phyloP scores from a whole-genome alignment of 2,888 invertebrate genomes.

The Theodoxus fluviatilis region DNA sequence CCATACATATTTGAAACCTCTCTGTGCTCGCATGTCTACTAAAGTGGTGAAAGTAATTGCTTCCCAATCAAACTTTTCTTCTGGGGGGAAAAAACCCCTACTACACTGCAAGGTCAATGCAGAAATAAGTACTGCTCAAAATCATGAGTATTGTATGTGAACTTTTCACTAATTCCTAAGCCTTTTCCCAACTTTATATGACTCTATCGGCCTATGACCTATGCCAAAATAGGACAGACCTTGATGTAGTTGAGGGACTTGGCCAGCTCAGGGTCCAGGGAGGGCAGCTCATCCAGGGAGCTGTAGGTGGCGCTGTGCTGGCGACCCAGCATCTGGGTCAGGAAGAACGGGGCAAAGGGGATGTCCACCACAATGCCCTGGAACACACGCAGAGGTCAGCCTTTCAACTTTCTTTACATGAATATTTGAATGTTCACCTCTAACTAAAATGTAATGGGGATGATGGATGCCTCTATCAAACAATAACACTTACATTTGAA shows the following conservation, averaged over 20 bases:
- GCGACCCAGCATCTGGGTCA: constrained; percentile 93
- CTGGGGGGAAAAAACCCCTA: no score
- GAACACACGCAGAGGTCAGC: constrained; percentile 33
- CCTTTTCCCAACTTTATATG: neutral
- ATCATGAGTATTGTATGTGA: no score
- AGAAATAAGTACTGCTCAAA: no score
- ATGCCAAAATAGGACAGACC: constrained; percentile 55
- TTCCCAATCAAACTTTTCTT: no score
- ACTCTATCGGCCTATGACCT: neutral
- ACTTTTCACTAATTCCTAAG: no score
- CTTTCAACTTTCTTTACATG: neutral
- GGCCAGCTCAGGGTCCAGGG: constrained; percentile 93
- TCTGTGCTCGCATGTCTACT: no score
- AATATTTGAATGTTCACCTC: neutral
- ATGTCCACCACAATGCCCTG: constrained; percentile 97
- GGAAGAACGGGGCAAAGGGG: constrained; percentile 97
- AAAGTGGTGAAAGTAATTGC: no score
- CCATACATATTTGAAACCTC: no score
- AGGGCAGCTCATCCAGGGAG: constrained; percentile 96
- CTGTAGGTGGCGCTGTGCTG: constrained; percentile 92
- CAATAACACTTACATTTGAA: neutral
- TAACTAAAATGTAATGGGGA: neutral
- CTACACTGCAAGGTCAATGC: no score
- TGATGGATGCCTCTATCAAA: neutral
- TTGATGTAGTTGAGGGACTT: constrained; percentile 95